phyloP scores from a whole-genome alignment of 1,140 invertebrate genomes.

The Eufriesea mexicana region DNA sequence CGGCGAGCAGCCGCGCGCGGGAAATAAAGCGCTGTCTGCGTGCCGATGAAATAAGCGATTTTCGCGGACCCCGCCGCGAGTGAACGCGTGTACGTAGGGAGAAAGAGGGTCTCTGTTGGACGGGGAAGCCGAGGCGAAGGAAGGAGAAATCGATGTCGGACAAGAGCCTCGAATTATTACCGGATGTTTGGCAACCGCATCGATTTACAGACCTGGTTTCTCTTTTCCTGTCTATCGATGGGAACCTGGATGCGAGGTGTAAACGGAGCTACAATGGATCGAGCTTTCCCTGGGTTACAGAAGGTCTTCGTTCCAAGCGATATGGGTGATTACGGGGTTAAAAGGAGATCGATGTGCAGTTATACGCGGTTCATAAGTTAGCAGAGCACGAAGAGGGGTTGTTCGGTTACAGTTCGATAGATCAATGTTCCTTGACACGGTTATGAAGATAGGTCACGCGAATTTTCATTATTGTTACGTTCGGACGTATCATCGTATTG shows the following conservation, averaged over 20 bases:
- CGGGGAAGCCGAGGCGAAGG: neutral
- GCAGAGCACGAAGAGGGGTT: too few species aligned
- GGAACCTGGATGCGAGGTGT: neutral
- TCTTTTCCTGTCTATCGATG: slow-evolving; percentile 9
- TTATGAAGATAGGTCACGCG: too few species aligned
- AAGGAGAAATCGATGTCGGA: slow-evolving; percentile 52
- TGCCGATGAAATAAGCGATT: slow-evolving; percentile 61
- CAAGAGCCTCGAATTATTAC: slow-evolving; percentile 47
- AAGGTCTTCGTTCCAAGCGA: neutral
- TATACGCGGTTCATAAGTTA: too few species aligned
- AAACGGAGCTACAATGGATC: neutral
- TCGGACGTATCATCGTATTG: too few species aligned
- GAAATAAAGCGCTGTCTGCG: slow-evolving; percentile 59
- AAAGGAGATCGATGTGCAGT: too few species aligned
- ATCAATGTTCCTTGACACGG: too few species aligned
- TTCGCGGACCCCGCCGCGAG: slow-evolving; percentile 14
- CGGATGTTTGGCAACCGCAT: slow-evolving; percentile 45
- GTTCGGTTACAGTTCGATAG: too few species aligned
- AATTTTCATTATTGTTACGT: too few species aligned
- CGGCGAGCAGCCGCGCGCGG: slow-evolving; percentile 26
- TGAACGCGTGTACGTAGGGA: neutral
- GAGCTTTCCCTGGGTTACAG: neutral
- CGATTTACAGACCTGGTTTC: slow-evolving; percentile 33
- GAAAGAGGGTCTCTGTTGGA: neutral
- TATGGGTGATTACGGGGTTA: too few species aligned